phyloP scores from a whole-genome alignment of 2,113 vertebrate genomes.

The Fulica atra region DNA sequence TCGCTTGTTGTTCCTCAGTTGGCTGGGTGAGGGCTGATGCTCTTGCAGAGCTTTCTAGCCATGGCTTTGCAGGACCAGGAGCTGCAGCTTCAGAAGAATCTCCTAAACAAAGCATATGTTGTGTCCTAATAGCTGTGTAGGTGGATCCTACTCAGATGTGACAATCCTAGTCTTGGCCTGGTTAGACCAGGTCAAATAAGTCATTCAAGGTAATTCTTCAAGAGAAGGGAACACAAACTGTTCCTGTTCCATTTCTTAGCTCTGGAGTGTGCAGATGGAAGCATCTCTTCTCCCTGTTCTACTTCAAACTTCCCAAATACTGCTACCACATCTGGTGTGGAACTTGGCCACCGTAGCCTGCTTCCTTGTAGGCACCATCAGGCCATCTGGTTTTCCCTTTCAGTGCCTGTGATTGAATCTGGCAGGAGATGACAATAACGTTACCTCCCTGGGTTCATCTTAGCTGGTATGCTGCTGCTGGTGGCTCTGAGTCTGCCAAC shows the following conservation, averaged over 20 bases:
- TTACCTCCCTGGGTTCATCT: accelerated
- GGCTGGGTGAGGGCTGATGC: not conserved
- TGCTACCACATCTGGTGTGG: not conserved
- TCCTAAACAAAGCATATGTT: not conserved
- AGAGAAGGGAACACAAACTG: not conserved
- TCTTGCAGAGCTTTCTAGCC: not conserved
- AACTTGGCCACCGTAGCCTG: not conserved
- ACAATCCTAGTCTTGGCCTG: not conserved
- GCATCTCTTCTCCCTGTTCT: not conserved
- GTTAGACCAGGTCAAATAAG: not conserved
- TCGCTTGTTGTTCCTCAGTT: not conserved
- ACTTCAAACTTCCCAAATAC: not conserved
- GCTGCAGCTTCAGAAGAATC: not conserved
- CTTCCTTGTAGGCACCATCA: not conserved
- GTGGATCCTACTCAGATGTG: not conserved
- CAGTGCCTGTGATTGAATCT: not conserved
- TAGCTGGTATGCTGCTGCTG: not conserved
- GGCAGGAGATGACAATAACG: not conserved
- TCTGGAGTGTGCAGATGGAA: not conserved
- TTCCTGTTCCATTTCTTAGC: not conserved
- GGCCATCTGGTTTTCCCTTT: not conserved
- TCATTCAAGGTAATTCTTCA: not conserved
- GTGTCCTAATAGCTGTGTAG: not conserved
- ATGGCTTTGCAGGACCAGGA: not conserved
- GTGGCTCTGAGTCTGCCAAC: not conserved